Evolutionary conservation across 1,140 invertebrate species (phyloP), one percentile per base, ranked within the genome.

Genomic region (Eriosoma lanigerum): DNA sequence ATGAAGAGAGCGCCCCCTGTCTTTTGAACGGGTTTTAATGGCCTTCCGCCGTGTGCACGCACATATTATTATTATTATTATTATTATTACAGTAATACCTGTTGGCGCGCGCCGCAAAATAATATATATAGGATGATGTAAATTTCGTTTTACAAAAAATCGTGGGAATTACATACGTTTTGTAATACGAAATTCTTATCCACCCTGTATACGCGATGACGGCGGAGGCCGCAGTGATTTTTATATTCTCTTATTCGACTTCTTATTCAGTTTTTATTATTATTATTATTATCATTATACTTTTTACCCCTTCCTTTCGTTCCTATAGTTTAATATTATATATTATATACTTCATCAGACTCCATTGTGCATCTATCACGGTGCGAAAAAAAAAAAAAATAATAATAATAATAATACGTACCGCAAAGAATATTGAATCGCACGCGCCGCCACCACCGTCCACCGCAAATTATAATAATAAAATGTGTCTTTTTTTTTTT

Each of bases 11-110:
- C 73, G 73, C 73, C 73, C 73, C 21, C 54, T 48, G 56, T 60
- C 73, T 76, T 76, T 76, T 50, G 46, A 70, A 50, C 66, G 66
- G 9, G 66, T 70, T 70, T 60, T 76, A 76, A 76, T 76, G 54
- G 38, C 13, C 64, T 68, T 21, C n/a, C 56, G 50, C 73, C 46
- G 21, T 46, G 44, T 13, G 64, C 38, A 38, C 38, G 62, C 17
- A 60, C 58, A 64, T 32, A n/a, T 29, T 32, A 64, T 38, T 38
- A 38, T 38, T 8, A 38, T 38, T 38, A 38, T 38, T 38, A 38
- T 38, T 32, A n/a, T 29, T 32, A 64, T 38, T 66, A 44, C n/a
- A 64, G 15, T 38, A 38, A 38, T 38, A 38, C 32, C 32, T 38
- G 62, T 64, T 38, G 62, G 62, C 62, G 62, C 62, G 62, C 29